A percentile compares a stretch with the other conserved stretches of the same genome.
Evolutionary conservation across 2,888 invertebrate genomes (phyloP).

Genomic region (Beris chalybata): DNA sequence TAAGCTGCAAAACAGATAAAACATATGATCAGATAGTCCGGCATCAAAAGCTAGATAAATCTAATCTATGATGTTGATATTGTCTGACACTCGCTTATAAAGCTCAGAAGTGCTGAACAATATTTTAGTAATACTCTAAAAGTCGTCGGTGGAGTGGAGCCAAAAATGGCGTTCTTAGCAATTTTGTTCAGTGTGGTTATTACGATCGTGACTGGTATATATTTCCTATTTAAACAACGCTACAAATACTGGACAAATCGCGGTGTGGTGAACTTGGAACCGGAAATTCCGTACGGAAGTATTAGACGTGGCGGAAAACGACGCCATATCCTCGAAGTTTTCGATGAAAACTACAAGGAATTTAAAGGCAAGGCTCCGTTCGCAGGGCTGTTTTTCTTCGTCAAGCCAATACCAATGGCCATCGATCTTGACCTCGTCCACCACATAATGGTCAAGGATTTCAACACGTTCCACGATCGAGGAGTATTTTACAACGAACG

Average conservation of each 20-base stretch:
- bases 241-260: constrained; percentile 21
- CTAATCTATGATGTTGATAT: too few species aligned
- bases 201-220: constrained; percentile 23
- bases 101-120: too few species aligned
- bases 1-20: too few species aligned
- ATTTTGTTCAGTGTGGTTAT: not conserved
- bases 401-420: constrained; percentile 44
- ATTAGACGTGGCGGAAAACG: constrained; percentile 11
- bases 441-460: constrained; percentile 52
- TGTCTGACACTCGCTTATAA: too few species aligned
- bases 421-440: constrained; percentile 44
- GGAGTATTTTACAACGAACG: constrained; percentile 50
- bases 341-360: constrained; percentile 45
- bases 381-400: constrained; percentile 47
- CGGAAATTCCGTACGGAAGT: constrained; percentile 43
- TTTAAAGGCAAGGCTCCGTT: constrained; percentile 45
- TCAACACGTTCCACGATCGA: constrained; percentile 51
- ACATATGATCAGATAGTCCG: too few species aligned
- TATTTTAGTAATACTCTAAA: too few species aligned
- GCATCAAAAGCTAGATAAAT: too few species aligned
- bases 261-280: constrained; percentile 37
- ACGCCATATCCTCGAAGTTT: constrained; percentile 41
- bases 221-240: not conserved
- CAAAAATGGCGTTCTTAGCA: constrained; percentile 4
- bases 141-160: not conserved